Evolutionary conservation across 2,113 vertebrate species (phyloP).

Genomic region (Mixornis gularis): DNA sequence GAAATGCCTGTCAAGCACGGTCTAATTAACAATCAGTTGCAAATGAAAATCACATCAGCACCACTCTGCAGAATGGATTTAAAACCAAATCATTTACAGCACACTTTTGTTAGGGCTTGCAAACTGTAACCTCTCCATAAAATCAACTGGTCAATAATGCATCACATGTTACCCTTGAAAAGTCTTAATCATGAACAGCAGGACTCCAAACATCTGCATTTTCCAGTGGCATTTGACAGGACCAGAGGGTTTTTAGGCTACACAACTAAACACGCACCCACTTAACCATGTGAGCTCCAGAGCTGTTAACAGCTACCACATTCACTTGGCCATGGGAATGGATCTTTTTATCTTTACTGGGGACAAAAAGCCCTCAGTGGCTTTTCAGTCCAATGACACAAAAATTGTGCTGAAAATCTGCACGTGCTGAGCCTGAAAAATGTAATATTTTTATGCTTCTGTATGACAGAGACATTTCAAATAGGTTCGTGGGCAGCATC

Average conservation of each 20-base stretch:
- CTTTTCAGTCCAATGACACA: neutral
- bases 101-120: neutral
- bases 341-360: neutral
- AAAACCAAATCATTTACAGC: neutral
- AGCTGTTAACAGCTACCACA: neutral
- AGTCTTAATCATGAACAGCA: neutral
- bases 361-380: neutral
- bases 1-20: neutral
- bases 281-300: neutral
- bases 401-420: neutral
- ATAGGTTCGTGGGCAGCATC: neutral
- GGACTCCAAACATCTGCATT: neutral
- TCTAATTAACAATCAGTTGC: neutral
- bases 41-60: neutral
- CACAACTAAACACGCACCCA: neutral
- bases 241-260: neutral
- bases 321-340: neutral
- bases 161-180: neutral
- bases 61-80: neutral
- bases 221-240: fast-evolving
- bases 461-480: neutral
- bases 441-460: neutral
- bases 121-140: neutral
- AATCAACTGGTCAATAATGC: neutral
- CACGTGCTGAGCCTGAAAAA: neutral